Evolutionary conservation across 2,797 vertebrate species (phyloP), one percentile per base, ranked within the genome.

Genomic region (Rhadinocentrus ornatus): DNA sequence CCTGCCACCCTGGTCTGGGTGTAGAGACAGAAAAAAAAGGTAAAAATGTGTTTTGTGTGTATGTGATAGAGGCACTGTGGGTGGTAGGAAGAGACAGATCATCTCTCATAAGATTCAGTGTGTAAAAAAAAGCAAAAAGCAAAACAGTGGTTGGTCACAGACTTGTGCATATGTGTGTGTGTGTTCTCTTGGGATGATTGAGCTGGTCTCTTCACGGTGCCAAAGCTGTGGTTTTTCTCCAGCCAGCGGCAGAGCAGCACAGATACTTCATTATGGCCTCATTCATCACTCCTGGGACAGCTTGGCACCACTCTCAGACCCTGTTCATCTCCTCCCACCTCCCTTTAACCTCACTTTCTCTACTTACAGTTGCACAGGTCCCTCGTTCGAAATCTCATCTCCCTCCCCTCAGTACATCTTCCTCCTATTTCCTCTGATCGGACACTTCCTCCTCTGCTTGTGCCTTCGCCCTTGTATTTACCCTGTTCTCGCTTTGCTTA

Each of bases 191-290:
- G 82, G 81, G 86, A 81, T 86, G 81, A 86, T 62, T 77, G 83
- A 88, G 77, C 46, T 37, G 66, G 78, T 73, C 77, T 78, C 18
- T 22, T 1, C 34, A 69, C 57, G 1, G 59, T 92, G 91, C 88
- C 88, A 92, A 87, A 82, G 78, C 83, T 90, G 88, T 32, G 84
- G 88, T 86, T 86, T 80, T 86, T 82, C 85, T 86, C 81, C 76
- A 85, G 80, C 84, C 85, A 87, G 81, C 80, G 55, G 69, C 75
- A 86, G 83, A 88, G 66, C 73, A 86, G 87, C 81, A 87, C 77
- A 91, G 89, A 92, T 83, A 84, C 89, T 92, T 94, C 89, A 93
- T 94, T 93, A 91, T 86, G 90, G 86, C 81, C 87, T 92, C 93
- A 91, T 94, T 92, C 90, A 93, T 94, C 93, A 93, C 89, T 82